Conservation (phyloP, 1,140 invertebrate genomes). For the Apocrypta bakeri region DNA sequence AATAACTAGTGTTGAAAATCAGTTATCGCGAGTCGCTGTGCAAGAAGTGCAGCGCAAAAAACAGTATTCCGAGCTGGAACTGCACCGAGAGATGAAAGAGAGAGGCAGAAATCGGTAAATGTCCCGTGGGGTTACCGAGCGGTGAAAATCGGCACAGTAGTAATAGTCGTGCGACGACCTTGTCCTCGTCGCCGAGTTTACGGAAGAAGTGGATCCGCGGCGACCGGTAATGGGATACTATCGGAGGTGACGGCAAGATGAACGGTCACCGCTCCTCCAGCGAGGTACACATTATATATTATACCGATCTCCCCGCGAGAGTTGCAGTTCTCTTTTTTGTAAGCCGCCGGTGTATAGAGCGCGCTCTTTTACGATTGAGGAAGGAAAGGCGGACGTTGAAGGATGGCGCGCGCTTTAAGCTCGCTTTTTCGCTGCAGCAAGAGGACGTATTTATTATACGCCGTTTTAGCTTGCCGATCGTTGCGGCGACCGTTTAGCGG, state of each 20-base stretch:
- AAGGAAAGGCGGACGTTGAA: conserved; percentile 24
- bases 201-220: conserved; percentile 36
- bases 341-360: background rate
- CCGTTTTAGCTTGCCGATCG: background rate
- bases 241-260: conserved; percentile 69
- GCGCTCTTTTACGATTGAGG: conserved; percentile 52
- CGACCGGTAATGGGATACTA: conserved; percentile 67
- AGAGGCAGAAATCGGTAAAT: too few species aligned
- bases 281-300: conserved; percentile 62
- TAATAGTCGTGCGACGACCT: conserved; percentile 39
- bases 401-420: background rate
- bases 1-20: background rate
- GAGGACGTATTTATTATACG: background rate
- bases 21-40: background rate
- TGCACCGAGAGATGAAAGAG: background rate
- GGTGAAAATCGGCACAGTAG: background rate
- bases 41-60: conserved; percentile 32
- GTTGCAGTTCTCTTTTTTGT: background rate
- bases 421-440: background rate
- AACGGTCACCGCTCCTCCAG: conserved; percentile 68
- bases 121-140: background rate
- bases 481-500: background rate
- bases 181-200: conserved; percentile 48
- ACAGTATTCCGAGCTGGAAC: conserved; percentile 30
- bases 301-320: background rate